Percentiles rank a stretch among this genome's conserved stretches.
Evolutionary conservation across 2,797 vertebrate species (phyloP).

Genomic region (Lagodon rhomboides): DNA sequence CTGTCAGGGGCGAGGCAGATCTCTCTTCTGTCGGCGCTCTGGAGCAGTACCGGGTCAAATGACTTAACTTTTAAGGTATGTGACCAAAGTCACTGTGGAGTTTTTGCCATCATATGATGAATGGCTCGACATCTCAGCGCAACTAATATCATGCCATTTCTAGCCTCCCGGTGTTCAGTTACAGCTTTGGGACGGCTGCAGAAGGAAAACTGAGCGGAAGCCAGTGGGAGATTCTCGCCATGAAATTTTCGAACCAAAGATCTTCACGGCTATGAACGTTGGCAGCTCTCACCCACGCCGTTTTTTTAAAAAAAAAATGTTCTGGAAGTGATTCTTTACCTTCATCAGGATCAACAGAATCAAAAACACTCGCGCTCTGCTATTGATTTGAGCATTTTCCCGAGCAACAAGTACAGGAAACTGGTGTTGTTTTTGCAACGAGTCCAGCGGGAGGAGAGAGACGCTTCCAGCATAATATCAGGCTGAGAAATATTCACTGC

Average conservation of each 20-base stretch:
- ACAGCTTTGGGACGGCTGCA: conserved; percentile 46
- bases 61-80: conserved; percentile 63
- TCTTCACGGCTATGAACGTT: conserved; percentile 50
- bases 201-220: conserved; percentile 64
- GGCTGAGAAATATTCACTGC: conserved; percentile 66
- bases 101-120: conserved; percentile 55
- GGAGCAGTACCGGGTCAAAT: conserved; percentile 60
- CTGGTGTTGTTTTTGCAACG: conserved; percentile 59
- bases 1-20: conserved; percentile 28
- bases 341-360: conserved; percentile 48
- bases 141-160: conserved; percentile 55
- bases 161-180: conserved; percentile 64
- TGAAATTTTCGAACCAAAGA: conserved; percentile 62
- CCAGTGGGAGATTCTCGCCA: conserved; percentile 63
- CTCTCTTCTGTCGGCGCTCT: conserved; percentile 43
- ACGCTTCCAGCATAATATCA: conserved; percentile 61
- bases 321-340: conserved; percentile 60
- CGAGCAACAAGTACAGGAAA: conserved; percentile 67
- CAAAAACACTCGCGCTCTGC: conserved; percentile 45
- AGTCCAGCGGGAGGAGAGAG: conserved; percentile 44
- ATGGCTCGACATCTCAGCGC: conserved; percentile 49
- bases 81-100: conserved; percentile 50
- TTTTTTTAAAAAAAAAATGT: conserved; percentile 54
- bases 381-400: conserved; percentile 68
- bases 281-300: conserved; percentile 30